A percentile compares a stretch with the other conserved stretches of the same genome.
Evolutionary conservation across 2,888 invertebrate species (phyloP).

Genomic region (Lasioglossum villosulum): DNA sequence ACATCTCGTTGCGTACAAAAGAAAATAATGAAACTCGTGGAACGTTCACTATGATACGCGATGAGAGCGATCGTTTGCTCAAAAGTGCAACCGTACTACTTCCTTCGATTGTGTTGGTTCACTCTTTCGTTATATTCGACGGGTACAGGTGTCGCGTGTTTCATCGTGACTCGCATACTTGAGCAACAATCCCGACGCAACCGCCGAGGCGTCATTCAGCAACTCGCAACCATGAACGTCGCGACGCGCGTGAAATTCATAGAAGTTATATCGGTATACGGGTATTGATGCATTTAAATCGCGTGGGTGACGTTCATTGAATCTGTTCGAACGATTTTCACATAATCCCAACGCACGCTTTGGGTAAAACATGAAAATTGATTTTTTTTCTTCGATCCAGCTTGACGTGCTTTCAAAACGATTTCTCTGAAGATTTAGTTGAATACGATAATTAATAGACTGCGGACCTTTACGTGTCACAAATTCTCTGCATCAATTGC

Average conservation of each 20-base stretch:
- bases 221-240: slow-evolving; percentile 40
- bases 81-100: slow-evolving; percentile 70
- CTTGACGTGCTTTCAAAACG: background rate
- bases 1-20: slow-evolving; percentile 52
- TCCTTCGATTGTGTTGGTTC: slow-evolving; percentile 53
- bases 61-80: slow-evolving; percentile 71
- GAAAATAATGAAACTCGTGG: background rate
- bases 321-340: background rate
- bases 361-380: background rate
- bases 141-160: slow-evolving; percentile 45
- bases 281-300: slow-evolving; percentile 53
- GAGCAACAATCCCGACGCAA: background rate
- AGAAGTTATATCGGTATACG: slow-evolving; percentile 60
- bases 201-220: slow-evolving; percentile 5
- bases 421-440: too few species aligned
- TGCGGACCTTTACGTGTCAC: background rate
- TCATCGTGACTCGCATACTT: slow-evolving; percentile 26
- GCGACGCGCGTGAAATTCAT: slow-evolving; percentile 37
- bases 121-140: slow-evolving; percentile 42
- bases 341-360: background rate
- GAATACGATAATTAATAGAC: background rate
- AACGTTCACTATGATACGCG: slow-evolving; percentile 59
- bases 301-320: slow-evolving; percentile 40
- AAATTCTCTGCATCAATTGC: background rate
- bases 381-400: background rate